phyloP scores from a whole-genome alignment of 2,113 vertebrate species.

The Neodontobutis hainanensis region DNA sequence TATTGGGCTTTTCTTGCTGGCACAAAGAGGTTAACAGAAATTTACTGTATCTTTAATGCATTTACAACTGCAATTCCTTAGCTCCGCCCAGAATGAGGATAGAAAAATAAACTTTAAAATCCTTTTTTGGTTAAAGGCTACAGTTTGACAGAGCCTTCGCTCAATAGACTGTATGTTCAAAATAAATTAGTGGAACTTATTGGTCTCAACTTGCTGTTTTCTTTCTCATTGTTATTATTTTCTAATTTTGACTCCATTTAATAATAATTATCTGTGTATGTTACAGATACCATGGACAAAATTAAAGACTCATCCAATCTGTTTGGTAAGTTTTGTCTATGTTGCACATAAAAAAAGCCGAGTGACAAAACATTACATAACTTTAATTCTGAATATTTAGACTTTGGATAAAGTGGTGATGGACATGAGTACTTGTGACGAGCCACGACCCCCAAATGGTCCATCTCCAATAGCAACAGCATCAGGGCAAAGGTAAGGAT shows the following conservation, averaged over 20 bases:
- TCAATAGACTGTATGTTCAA: too few relatives aligned
- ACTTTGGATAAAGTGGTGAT: slow-evolving; percentile 96
- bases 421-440: slow-evolving; percentile 99
- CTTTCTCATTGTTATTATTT: not conserved
- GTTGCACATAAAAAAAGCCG: too few relatives aligned
- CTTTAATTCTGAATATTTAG: slow-evolving; percentile 62
- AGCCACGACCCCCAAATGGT: slow-evolving; percentile 93
- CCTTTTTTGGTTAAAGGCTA: too few relatives aligned
- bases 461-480: slow-evolving; percentile 97
- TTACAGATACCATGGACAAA: slow-evolving; percentile 98
- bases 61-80: not conserved
- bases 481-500: slow-evolving; percentile 91
- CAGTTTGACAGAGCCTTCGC: too few relatives aligned
- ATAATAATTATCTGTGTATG: slow-evolving; percentile 39
- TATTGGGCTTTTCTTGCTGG: not conserved
- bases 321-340: slow-evolving; percentile 82
- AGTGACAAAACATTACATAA: too few relatives aligned
- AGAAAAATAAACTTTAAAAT: too few relatives aligned
- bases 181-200: too few relatives aligned
- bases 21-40: too few relatives aligned
- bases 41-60: too few relatives aligned
- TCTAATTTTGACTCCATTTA: not conserved
- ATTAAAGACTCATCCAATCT: slow-evolving; percentile 95
- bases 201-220: too few relatives aligned
- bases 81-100: not conserved